Base-by-base conservation (phyloP, 1,140 invertebrate species). In the Cyclargus thomasi region DNA sequence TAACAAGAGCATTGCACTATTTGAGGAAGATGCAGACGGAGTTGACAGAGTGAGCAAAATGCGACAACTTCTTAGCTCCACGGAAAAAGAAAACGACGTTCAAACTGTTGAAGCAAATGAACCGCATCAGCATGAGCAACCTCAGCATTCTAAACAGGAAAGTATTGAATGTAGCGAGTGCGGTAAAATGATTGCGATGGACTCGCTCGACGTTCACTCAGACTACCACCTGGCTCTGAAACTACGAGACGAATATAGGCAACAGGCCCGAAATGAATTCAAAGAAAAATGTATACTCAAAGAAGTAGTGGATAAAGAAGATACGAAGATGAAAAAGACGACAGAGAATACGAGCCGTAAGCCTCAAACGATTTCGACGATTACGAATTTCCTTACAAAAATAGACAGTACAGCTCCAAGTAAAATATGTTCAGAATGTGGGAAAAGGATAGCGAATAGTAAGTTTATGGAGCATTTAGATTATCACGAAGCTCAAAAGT, bases 401-500 rank as follows among this genome's bases (percentile, higher is more conserved):
- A 62, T 85, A 17, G 82, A 90, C 68, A 68, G 77, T 5, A 79
- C 72, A 63, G 66, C 78, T 35, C 79, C 78, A 29, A 75, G 90
- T 53, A 84, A 93, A 75, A 85, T 87, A 62, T 96, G 95, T 80
- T 8, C 79, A 1, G 91, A 95, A 74, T 96, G 95, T 78, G 90
- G 92, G 67, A 92, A 92, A 75, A 91, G 85, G 74, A 91, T 96
- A 36, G 78, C 87, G 23, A 17, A 85, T n/a, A 85, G 87, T 5
- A 93, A 93, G 69, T 92, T 93, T 77, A 68, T 81, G 14, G 93
- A 94, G 75, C 95, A 96, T 81, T 82, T 91, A 67, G 95, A 96
- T 86, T 95, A 93, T 83, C 95, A 96, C 79, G 84, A 94, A 69
- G 95, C 95, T 4, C 93, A 93, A 76, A 92, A 92, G 75, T 76